Evolutionary conservation across 2,113 vertebrate species (phyloP).

Genomic region (Alosa alosa): DNA sequence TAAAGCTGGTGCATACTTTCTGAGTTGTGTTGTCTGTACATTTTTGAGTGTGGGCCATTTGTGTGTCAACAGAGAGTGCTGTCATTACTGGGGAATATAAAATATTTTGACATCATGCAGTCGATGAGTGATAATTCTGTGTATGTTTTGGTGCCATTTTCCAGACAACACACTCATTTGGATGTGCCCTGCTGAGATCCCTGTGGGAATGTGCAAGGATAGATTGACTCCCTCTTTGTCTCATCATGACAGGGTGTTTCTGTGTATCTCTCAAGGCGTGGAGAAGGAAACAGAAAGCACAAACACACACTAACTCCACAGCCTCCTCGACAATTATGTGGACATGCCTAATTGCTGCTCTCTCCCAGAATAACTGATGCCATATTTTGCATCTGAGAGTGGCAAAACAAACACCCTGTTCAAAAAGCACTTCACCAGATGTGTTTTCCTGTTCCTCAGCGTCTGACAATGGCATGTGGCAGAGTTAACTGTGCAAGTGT

Average conservation of each 20-base stretch:
- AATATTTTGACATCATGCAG: background rate
- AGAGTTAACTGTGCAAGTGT: background rate
- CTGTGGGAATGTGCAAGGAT: background rate
- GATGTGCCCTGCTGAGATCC: background rate
- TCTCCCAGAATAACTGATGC: constrained; percentile 40
- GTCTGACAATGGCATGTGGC: background rate
- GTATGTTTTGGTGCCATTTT: background rate
- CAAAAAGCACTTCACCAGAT: constrained; percentile 23
- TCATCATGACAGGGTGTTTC: constrained; percentile 33
- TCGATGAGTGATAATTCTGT: background rate
- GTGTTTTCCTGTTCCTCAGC: constrained; percentile 31
- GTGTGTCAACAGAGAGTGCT: too few species aligned
- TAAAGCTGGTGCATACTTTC: too few species aligned
- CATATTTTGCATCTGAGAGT: constrained; percentile 22
- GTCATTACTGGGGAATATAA: too few species aligned
- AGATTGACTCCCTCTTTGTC: background rate
- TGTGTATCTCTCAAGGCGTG: constrained; percentile 28
- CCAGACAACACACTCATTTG: background rate
- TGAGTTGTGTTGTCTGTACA: too few species aligned
- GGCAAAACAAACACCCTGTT: constrained; percentile 26
- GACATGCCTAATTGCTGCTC: constrained; percentile 36
- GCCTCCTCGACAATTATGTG: constrained; percentile 38
- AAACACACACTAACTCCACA: constrained; percentile 23
- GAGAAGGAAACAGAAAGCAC: background rate
- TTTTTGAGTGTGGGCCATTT: too few species aligned